Conservation (phyloP, 2,888 invertebrate genomes). For the Chrysotoxum bicinctum region DNA sequence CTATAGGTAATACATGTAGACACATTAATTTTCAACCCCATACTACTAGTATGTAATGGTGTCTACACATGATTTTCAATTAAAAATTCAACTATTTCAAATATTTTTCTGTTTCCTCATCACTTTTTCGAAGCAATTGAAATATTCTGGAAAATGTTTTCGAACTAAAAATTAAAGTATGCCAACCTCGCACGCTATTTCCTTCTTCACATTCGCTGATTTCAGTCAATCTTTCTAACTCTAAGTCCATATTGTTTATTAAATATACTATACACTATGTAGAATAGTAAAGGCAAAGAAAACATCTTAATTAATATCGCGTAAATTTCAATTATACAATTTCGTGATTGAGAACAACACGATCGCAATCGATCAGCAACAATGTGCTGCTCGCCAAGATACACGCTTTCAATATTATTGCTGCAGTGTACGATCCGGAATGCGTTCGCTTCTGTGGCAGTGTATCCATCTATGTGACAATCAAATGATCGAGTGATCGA, state of each 20-base stretch:
- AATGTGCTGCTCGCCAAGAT: not conserved
- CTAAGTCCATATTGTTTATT: no score
- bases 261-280: not conserved
- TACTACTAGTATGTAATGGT: not conserved
- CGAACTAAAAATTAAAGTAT: not conserved
- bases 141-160: conserved; percentile 21
- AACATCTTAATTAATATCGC: conserved; percentile 71
- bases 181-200: conserved; percentile 21
- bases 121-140: conserved; percentile 35
- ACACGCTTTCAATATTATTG: not conserved
- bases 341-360: conserved; percentile 70
- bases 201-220: not conserved
- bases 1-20: not conserved
- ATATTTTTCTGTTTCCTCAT: conserved; percentile 44
- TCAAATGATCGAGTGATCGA: conserved; percentile 53
- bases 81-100: conserved; percentile 38
- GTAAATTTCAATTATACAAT: conserved; percentile 70
- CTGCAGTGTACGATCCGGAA: not conserved
- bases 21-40: conserved; percentile 11
- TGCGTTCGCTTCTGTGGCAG: not conserved
- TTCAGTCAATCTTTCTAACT: not conserved
- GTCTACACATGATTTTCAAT: conserved; percentile 35
- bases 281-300: not conserved
- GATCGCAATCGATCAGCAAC: conserved; percentile 64
- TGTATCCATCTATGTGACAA: conserved; percentile 16